Evolutionary conservation across 64 coral and sea anemone species (phyloP).

Genomic region (Stichodactyla mertensii): DNA sequence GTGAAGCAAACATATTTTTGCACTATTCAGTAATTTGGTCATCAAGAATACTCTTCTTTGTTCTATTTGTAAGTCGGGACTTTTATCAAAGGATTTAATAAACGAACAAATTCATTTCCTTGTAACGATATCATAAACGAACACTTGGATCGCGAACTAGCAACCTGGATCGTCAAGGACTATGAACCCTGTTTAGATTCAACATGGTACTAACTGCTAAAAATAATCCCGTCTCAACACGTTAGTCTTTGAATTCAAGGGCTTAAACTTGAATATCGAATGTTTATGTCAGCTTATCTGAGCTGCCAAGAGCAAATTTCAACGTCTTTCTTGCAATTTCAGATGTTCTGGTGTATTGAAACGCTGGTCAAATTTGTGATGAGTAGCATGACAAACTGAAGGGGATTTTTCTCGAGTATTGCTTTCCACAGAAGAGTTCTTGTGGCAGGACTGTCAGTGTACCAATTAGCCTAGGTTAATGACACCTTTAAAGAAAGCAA

Average conservation of each 20-base stretch:
- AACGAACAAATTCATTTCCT: constrained; percentile 2
- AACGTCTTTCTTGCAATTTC: constrained; percentile 10
- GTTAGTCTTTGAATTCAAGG: neutral
- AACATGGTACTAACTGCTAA: neutral
- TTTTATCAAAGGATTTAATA: constrained; percentile 16
- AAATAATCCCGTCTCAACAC: constrained; percentile 17
- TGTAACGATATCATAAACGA: neutral
- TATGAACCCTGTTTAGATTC: neutral
- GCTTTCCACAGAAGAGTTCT: constrained; percentile 33
- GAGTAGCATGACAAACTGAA: constrained; percentile 20
- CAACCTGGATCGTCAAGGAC: neutral
- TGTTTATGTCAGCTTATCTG: constrained; percentile 20
- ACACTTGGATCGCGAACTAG: neutral
- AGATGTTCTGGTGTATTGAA: constrained; percentile 18
- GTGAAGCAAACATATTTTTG: constrained; percentile 22
- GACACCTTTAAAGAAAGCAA: constrained; percentile 24
- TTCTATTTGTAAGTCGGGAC: constrained; percentile 2
- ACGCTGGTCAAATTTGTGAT: constrained; percentile 21
- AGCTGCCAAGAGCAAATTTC: constrained; percentile 8
- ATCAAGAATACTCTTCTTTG: constrained; percentile 9
- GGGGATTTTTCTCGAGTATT: constrained; percentile 30
- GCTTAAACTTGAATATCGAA: constrained; percentile 21
- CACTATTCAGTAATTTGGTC: constrained; percentile 15
- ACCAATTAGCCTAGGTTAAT: constrained; percentile 28
- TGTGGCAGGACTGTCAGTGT: constrained; percentile 23